phyloP scores from a whole-genome alignment of 2,797 vertebrate genomes.

The Adelosebastes latens region DNA sequence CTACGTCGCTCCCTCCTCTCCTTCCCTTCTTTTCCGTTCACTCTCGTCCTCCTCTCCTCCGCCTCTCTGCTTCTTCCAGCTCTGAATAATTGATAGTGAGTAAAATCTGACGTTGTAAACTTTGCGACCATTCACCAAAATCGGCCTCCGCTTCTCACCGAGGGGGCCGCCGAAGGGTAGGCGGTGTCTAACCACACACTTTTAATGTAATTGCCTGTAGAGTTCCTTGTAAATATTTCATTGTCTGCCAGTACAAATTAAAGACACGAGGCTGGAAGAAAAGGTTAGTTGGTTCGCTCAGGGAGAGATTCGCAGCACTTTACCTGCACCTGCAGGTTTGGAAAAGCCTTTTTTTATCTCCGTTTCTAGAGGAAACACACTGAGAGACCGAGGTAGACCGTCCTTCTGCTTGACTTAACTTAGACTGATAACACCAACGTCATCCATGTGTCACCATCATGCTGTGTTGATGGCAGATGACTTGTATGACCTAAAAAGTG shows the following conservation, averaged over 20 bases:
- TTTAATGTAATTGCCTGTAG: constrained; percentile 96
- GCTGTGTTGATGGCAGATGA: background rate
- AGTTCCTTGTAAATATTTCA: constrained; percentile 93
- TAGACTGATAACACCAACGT: background rate
- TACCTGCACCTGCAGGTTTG: constrained; percentile 56
- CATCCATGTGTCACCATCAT: background rate
- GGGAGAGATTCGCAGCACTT: constrained; percentile 61
- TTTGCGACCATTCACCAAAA: constrained; percentile 92
- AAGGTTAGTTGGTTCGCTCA: constrained; percentile 56
- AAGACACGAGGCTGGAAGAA: constrained; percentile 80
- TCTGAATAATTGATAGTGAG: constrained; percentile 92
- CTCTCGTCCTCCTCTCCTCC: constrained; percentile 43
- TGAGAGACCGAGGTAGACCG: background rate
- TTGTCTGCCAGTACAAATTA: constrained; percentile 91
- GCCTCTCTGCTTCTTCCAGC: constrained; percentile 49
- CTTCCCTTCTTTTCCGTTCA: constrained; percentile 41
- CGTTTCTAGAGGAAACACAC: background rate
- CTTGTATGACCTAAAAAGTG: background rate
- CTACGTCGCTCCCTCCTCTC: constrained; percentile 33
- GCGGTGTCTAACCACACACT: constrained; percentile 91
- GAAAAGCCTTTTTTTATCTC: background rate
- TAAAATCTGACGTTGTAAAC: constrained; percentile 93
- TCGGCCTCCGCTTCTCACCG: constrained; percentile 84
- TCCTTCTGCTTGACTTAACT: constrained; percentile 35
- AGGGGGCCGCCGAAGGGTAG: constrained; percentile 83